A percentile compares a stretch with the other conserved stretches of the same genome.
These are phyloP conservation scores for Tribolium madens DNA, from an alignment of 1,140 invertebrate species.

Conservation along the genomic window DNA sequence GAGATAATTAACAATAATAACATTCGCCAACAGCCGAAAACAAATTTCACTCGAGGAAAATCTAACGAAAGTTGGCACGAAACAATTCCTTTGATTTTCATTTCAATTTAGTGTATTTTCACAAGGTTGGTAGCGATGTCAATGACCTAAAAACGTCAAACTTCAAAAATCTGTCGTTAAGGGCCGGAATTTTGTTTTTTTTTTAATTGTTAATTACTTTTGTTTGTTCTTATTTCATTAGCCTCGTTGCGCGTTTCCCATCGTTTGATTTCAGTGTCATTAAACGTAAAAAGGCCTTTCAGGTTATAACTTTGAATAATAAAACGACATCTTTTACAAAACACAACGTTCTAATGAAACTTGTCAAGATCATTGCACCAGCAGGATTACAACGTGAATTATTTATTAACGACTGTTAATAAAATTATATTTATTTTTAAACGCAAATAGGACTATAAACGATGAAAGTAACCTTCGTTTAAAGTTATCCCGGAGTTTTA, in stretches of 20 bases:
- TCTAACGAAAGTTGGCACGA: no score
- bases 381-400: neutral
- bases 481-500: neutral
- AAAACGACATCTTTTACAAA: neutral
- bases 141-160: no score
- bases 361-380: neutral
- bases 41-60: no score
- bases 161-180: no score
- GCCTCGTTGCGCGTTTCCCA: neutral
- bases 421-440: neutral
- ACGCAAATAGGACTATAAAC: neutral
- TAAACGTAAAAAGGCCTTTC: neutral
- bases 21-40: no score
- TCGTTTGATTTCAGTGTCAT: neutral
- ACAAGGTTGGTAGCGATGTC: no score
- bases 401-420: neutral
- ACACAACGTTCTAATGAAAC: neutral
- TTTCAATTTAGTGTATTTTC: no score
- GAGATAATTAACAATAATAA: no score
- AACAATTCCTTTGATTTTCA: no score
- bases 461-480: neutral
- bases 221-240: no score
- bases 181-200: no score
- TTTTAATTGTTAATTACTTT: no score
- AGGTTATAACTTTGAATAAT: neutral